These are phyloP conservation scores for Globodera ellingtonae DNA, from an alignment of 1,140 invertebrate species.

Conservation along the genomic window DNA sequence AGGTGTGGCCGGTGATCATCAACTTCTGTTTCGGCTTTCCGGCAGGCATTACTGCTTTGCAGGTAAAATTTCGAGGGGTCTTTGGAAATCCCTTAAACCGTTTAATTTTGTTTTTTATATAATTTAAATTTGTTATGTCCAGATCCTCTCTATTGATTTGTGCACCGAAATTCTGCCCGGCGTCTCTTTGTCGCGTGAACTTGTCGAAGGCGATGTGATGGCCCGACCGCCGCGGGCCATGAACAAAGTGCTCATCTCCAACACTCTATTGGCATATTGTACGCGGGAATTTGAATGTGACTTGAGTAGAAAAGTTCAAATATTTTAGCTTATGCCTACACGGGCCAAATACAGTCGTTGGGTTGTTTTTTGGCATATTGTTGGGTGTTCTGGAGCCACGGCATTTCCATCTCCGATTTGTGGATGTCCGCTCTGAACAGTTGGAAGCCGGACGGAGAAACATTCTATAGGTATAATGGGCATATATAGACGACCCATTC, in stretches of 20 bases:
- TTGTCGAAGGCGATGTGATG: constrained; percentile 55
- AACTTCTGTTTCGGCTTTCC: constrained; percentile 49
- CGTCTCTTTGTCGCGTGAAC: constrained; percentile 68
- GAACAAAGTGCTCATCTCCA: constrained; percentile 61
- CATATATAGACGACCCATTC: not conserved
- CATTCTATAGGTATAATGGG: constrained; percentile 25
- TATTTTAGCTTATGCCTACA: constrained; percentile 2
- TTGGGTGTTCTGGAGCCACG: constrained; percentile 52
- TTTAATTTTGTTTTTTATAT: not conserved
- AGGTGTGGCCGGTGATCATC: constrained; percentile 45
- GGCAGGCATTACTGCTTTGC: constrained; percentile 43
- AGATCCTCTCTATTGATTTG: constrained; percentile 62
- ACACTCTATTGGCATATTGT: constrained; percentile 42
- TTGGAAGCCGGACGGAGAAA: constrained; percentile 34
- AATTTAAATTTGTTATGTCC: constrained; percentile 46
- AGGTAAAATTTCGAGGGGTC: not conserved
- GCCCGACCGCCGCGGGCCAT: constrained; percentile 62
- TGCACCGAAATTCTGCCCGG: constrained; percentile 66
- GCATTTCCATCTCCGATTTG: constrained; percentile 43
- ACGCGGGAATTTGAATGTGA: constrained; percentile 32
- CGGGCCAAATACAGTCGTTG: constrained; percentile 45
- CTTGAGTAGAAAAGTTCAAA: not conserved
- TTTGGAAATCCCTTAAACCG: constrained; percentile 1
- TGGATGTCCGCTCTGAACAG: constrained; percentile 34
- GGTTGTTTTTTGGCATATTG: constrained; percentile 52